These are phyloP conservation scores for Pangasianodon hypophthalmus DNA, from an alignment of 2,113 vertebrate genomes.

Conservation along the genomic window DNA sequence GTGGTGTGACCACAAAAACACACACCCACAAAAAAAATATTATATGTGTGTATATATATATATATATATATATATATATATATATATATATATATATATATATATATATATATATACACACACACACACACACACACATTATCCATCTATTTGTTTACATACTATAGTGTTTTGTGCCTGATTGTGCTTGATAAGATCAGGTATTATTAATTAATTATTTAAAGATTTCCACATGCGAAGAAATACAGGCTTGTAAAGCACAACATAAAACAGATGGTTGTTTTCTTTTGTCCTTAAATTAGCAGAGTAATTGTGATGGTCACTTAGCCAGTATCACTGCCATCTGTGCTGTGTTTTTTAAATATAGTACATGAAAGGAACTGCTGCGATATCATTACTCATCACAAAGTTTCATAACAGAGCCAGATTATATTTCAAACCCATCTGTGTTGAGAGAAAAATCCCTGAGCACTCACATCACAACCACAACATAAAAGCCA, in stretches of 20 bases:
- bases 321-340: background rate
- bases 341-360: background rate
- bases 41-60: too few species aligned
- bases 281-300: conserved; percentile 3
- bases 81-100: too few species aligned
- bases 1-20: background rate
- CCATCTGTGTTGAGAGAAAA: background rate
- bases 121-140: background rate
- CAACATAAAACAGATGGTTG: background rate
- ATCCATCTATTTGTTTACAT: background rate
- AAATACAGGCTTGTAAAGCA: background rate
- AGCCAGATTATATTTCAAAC: conserved; percentile 13
- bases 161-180: background rate
- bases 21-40: too few species aligned
- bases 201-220: background rate
- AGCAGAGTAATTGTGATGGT: background rate
- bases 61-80: too few species aligned
- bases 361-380: background rate
- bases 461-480: conserved; percentile 6
- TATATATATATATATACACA: background rate
- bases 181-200: background rate
- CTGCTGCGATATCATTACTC: background rate
- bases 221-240: background rate
- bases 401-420: conserved; percentile 30
- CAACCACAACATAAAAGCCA: conserved; percentile 12